These are phyloP conservation scores for Trissonchulus sp. DNA, from an alignment of 2,888 invertebrate species.

Conservation along the genomic window DNA sequence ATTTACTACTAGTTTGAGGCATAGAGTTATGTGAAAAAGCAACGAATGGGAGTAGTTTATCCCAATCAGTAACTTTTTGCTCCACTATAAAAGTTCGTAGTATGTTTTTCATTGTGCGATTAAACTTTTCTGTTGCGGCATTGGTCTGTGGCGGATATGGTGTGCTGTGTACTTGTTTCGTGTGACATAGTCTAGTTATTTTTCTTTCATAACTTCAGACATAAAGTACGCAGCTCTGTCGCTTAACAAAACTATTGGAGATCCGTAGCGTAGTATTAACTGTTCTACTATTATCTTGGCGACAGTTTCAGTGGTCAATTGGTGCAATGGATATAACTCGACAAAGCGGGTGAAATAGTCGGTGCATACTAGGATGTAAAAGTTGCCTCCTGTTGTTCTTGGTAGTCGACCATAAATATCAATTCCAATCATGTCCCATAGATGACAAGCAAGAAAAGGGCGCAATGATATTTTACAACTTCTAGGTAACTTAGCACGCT, in stretches of 20 bases:
- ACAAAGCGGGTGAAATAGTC: neutral
- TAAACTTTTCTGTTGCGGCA: too few species aligned
- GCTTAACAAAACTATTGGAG: neutral
- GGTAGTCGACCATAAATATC: neutral
- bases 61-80: neutral
- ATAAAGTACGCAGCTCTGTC: neutral
- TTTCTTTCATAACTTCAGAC: neutral
- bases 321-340: neutral
- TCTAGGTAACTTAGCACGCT: neutral
- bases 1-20: too few species aligned
- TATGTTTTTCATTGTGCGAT: slow-evolving; percentile 10
- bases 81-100: neutral
- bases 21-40: neutral
- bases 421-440: neutral
- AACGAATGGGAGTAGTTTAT: slow-evolving; percentile 1
- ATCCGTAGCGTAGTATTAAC: neutral
- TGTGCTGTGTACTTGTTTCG: neutral
- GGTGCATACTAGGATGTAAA: too few species aligned
- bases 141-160: too few species aligned
- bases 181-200: neutral
- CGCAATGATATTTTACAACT: neutral
- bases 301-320: neutral
- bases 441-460: neutral
- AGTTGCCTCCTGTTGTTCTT: neutral
- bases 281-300: neutral